Evolutionary conservation across 2,888 invertebrate species (phyloP), one percentile per base, ranked within the genome.

Genomic region (Mythimna ferrago): DNA sequence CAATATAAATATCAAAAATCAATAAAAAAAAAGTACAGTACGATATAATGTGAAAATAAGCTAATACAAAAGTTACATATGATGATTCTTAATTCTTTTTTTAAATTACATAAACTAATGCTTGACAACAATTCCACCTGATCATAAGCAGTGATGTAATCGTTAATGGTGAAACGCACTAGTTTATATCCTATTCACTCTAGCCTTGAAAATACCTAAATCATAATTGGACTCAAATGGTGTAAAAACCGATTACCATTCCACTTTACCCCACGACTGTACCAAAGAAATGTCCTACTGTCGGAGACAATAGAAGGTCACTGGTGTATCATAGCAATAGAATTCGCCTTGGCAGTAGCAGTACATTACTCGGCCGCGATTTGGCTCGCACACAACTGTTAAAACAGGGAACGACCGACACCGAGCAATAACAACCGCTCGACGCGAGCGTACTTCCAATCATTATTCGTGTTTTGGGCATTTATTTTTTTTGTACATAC

Each of bases 231-330:
- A 32, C 32, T 32, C 11, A 5, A 1, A 32, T 11, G n/a, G 11
- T n/a, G 11, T 56, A 21, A 58, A 68, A 66, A n/a, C 54, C 11
- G 35, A 56, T 56, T 26, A 78, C 26, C 54, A 63, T 19, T 66
- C 64, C 68, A 41, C 73, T 80, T 69, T 73, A 76, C 60, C 66
- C 70, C 74, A 41, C 78, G 80, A 87, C 66, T 84, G 83, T 86
- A 84, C 83, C 69, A 79, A 83, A 90, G 91, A 92, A 92, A 91
- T 90, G 90, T 89, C 91, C 89, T 87, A 90, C 85, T 89, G 87
- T 86, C 80, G 89, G 88, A 95, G 93, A 95, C 94, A 94, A 94
- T 92, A 92, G 95, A 94, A 95, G 95, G 95, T 94, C 94, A 89
- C 71, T 81, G 91, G 88, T 93, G 93, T 94, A 92, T 94, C 94